Conservation (phyloP, 2,888 invertebrate species). For the Mactromeris polynyma region DNA sequence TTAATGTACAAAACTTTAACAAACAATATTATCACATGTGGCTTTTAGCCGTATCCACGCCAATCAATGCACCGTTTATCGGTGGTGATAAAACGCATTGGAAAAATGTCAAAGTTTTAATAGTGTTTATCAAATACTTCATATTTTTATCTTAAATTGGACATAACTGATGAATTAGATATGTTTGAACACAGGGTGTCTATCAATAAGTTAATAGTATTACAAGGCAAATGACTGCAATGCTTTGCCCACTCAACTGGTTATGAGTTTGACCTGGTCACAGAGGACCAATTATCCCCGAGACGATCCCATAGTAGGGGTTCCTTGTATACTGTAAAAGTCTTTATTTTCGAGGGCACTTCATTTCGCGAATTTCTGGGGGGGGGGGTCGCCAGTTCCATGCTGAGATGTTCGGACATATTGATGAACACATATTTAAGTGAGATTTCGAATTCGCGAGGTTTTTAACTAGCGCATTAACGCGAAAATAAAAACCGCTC, state of each 20-base stretch:
- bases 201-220: neutral
- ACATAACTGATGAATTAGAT: neutral
- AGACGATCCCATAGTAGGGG: too few species aligned
- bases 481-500: too few species aligned
- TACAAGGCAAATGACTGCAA: neutral
- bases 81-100: neutral
- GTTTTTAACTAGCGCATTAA: too few species aligned
- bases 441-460: too few species aligned
- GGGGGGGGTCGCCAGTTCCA: too few species aligned
- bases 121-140: slow-evolving; percentile 13
- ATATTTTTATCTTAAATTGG: neutral
- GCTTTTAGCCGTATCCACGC: neutral
- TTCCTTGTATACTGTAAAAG: too few species aligned
- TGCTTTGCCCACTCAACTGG: neutral
- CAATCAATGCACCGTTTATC: neutral
- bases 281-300: too few species aligned
- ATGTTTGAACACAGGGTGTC: neutral
- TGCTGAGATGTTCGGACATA: too few species aligned
- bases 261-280: neutral
- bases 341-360: too few species aligned
- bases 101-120: neutral
- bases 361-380: too few species aligned
- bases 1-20: neutral
- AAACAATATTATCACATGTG: neutral
- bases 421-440: too few species aligned